These are phyloP conservation scores for Chunga burmeisteri DNA, from an alignment of 2,113 vertebrate species.

Conservation along the genomic window DNA sequence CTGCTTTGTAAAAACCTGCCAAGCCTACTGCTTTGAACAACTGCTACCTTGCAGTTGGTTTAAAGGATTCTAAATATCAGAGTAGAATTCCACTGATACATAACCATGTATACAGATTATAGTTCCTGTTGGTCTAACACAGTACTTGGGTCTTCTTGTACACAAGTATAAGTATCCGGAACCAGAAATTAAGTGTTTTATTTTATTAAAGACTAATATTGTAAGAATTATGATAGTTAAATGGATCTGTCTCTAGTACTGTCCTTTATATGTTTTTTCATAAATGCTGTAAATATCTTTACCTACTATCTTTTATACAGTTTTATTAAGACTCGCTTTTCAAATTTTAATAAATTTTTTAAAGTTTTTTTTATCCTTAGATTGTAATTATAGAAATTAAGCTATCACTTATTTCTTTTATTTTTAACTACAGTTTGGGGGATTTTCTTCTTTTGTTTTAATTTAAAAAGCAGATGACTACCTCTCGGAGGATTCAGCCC, in stretches of 20 bases:
- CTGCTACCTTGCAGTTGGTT: neutral
- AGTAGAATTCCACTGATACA: neutral
- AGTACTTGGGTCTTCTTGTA: neutral
- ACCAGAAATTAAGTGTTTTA: neutral
- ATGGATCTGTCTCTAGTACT: neutral
- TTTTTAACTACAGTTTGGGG: neutral
- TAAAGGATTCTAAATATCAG: neutral
- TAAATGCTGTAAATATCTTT: neutral
- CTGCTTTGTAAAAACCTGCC: neutral
- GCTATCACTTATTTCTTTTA: neutral
- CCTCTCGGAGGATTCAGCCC: constrained; percentile 40
- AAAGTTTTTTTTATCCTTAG: neutral
- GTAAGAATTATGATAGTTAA: neutral
- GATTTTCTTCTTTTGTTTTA: neutral
- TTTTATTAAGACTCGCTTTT: neutral
- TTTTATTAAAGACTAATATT: neutral
- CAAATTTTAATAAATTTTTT: neutral
- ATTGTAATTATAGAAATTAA: neutral
- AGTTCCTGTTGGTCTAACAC: neutral
- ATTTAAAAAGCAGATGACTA: constrained; percentile 47
- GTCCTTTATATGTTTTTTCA: neutral
- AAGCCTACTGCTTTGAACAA: neutral
- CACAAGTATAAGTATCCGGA: neutral
- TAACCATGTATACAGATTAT: neutral
- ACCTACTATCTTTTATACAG: neutral